Evolutionary conservation across 2,113 vertebrate species (phyloP), one percentile per base, ranked within the genome.

Genomic region (Bubo bubo): DNA sequence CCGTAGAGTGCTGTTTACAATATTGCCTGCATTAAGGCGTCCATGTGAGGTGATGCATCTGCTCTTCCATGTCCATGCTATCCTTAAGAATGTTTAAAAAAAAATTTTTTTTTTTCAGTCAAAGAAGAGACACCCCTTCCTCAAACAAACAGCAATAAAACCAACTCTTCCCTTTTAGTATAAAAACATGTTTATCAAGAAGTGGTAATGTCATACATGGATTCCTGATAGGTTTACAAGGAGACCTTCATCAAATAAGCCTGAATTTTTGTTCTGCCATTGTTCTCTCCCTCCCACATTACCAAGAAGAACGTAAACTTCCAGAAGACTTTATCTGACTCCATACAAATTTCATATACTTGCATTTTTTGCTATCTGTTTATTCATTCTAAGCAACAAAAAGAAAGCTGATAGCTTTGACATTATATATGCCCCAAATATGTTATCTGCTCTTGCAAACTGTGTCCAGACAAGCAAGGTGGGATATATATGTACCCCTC

Each of bases 1-100:
- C 97, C 97, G 97, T 74, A 67, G 97, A 96, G 97, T 71, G 82
- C 88, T 96, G 77, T 97, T 98, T 95, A 98, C 95, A 91, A 91
- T 94, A 95, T 84, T 94, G 92, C 77, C 91, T 90, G 92, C 88
- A 95, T 98, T 97, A 97, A 95, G 67, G 68, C 92, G 87, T 83
- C 87, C 22, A 35, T 90, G 96, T 91, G 67, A 32, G 41, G 91
- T 47, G 81, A 74, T 39, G 21, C 13, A 55, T 96, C 71, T 94
- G 14, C 80, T 93, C 67, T 85, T 81, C 67, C 75, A 70, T 88
- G 85, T 45, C 93, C 81, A 85, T 90, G 52, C 64, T 86, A 92
- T 75, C 74, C 83, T 95, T 85, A 50, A 79, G 39, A 96, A 94
- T 92, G 72, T 28, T 22, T 5, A 34, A 74, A 86, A 91, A 71